Base-by-base conservation (phyloP, 2,888 invertebrate genomes). In the Homarus gammarus region DNA sequence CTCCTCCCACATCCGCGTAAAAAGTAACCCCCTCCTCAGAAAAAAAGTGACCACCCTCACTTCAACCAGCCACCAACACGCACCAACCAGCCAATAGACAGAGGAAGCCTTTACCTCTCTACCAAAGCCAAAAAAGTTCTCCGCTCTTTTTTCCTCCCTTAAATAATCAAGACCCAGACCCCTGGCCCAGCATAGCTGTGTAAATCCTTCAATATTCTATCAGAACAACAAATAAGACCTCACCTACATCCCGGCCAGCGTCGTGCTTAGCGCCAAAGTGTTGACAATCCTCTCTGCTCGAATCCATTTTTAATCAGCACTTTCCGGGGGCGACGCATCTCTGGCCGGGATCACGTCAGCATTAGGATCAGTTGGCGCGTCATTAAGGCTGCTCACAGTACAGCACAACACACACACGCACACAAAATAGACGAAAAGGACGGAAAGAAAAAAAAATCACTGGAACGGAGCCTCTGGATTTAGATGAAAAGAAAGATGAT, bases 261-360 rank as follows among this genome's bases (percentile, higher is more conserved):
- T 64, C 68, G 27, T 38, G 68, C 82, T 61, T 61, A 56, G 82
- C 22, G 15, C 44, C 82, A 44, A 44, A 68, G 82, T 82, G 82
- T 51, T 27, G 82, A 44, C 82, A 82, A 82, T 82, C 82, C 82
- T 82, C 82, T 82, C 82, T 64, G 40, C 44, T 1, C 44, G 31
- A 68, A 68, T 82, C 27, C 61, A 82, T 82, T 82, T 82, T 82
- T 82, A 82, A 82, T 82, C 82, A 82, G 68, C 82, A 82, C 82
- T 82, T 82, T 82, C 82, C 44, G 44, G 64, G 44, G 0, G 38
- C 81, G 56, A 22, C 27, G 82, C 82, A 82, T 82, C 82, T 82
- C 82, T 64, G 68, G 31, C 61, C 64, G 38, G 81, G 81, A 64
- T 64, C 64, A 81, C 36, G 15, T 3, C 38, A 0, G 68, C 64